Evolutionary conservation across 2,113 vertebrate species (phyloP).

Genomic region (Ramphastos sulfuratus): DNA sequence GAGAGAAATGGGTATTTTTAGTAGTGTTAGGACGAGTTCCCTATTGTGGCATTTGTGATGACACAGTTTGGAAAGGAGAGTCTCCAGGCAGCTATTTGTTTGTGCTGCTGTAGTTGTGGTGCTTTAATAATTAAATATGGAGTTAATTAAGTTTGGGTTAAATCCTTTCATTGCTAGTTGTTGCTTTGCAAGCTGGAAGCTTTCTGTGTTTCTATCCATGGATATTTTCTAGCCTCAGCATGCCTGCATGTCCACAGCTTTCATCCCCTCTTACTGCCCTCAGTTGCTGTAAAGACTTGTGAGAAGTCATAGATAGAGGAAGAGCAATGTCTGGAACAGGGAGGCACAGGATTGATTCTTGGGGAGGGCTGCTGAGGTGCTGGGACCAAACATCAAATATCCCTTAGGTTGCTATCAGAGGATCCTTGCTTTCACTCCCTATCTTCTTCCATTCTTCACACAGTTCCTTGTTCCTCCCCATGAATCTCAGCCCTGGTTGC

Average conservation of each 20-base stretch:
- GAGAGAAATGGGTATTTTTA: neutral
- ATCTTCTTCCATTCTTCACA: neutral
- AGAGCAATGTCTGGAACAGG: neutral
- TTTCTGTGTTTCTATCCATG: neutral
- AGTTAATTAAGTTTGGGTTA: neutral
- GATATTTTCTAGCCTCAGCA: neutral
- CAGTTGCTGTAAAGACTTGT: neutral
- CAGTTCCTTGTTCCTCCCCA: neutral
- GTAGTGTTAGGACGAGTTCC: neutral
- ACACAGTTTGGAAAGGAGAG: neutral
- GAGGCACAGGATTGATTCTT: neutral
- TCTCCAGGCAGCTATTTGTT: neutral
- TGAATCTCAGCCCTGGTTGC: neutral
- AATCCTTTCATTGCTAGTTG: neutral
- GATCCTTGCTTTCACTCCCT: neutral
- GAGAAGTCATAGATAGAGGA: neutral
- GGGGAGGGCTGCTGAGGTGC: neutral
- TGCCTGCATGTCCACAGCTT: neutral
- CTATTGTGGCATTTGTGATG: neutral
- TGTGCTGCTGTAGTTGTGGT: neutral
- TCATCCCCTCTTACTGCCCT: neutral
- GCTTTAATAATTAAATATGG: slow-evolving; percentile 28
- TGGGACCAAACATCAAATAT: neutral
- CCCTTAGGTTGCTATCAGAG: neutral
- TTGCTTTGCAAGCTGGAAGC: neutral